Evolutionary conservation across 2,113 vertebrate species (phyloP).

Genomic region (Trochalopteron elliotii): DNA sequence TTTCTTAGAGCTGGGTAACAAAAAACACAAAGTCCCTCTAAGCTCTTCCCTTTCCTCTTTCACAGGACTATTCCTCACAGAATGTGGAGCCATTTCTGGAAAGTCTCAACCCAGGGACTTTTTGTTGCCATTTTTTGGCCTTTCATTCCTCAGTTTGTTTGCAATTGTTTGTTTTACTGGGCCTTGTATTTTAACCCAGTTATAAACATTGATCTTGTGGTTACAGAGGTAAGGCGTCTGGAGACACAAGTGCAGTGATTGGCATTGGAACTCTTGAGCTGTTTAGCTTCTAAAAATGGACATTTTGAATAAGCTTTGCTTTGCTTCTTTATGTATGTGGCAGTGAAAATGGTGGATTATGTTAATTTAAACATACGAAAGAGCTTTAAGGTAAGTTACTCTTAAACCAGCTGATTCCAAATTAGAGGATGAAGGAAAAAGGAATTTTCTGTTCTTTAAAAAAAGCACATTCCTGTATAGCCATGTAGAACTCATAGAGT

Average conservation of each 20-base stretch:
- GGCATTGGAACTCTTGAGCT: background rate
- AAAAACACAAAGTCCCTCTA: background rate
- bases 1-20: background rate
- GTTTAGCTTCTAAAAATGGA: background rate
- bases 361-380: background rate
- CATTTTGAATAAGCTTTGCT: background rate
- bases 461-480: background rate
- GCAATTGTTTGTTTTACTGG: constrained; percentile 95
- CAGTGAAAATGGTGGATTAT: constrained; percentile 10
- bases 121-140: constrained; percentile 90
- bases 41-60: constrained; percentile 5
- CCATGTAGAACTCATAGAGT: background rate
- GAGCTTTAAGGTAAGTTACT: constrained; percentile 4
- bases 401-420: background rate
- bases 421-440: background rate
- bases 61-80: constrained; percentile 82
- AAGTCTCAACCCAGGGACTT: constrained; percentile 85
- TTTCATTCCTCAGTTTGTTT: constrained; percentile 90
- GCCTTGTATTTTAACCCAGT: constrained; percentile 92
- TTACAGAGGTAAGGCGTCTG: constrained; percentile 84
- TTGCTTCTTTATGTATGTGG: background rate
- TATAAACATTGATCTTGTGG: constrained; percentile 90
- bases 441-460: background rate
- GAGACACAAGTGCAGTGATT: constrained; percentile 81
- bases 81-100: constrained; percentile 93